phyloP scores from a whole-genome alignment of 2,797 vertebrate genomes.

The Rhinella marina region DNA sequence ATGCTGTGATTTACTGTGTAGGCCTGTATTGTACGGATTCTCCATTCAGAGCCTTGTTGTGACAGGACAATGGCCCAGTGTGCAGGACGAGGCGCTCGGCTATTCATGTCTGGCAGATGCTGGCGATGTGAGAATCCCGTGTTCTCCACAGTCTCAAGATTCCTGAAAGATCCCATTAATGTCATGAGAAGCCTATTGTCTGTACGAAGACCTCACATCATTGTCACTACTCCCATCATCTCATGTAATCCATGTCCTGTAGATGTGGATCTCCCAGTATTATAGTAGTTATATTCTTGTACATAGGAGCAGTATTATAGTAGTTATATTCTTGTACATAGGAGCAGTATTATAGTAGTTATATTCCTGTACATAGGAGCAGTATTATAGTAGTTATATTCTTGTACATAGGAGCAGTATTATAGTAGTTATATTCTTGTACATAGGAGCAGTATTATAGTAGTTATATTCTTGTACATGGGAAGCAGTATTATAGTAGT shows the following conservation, averaged over 20 bases:
- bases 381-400: slow-evolving; percentile 4
- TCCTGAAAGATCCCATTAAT: not conserved
- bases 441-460: not conserved
- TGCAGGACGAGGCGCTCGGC: not conserved
- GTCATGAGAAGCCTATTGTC: not conserved
- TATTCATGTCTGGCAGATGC: slow-evolving; percentile 41
- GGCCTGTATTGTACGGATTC: not conserved
- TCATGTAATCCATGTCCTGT: not conserved
- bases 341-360: not conserved
- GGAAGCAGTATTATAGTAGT: slow-evolving; percentile 1
- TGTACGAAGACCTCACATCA: not conserved
- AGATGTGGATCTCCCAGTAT: not conserved
- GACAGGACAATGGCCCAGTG: slow-evolving; percentile 6
- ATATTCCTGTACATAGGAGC: not conserved
- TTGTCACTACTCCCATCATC: not conserved
- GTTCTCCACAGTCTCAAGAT: not conserved
- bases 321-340: not conserved
- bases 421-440: not conserved
- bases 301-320: slow-evolving; percentile 2
- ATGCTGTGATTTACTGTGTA: not conserved
- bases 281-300: slow-evolving; percentile 13
- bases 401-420: not conserved
- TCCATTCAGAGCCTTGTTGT: not conserved
- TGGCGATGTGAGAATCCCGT: slow-evolving; percentile 10
- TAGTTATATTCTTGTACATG: slow-evolving; percentile 1